Conservation (phyloP, 2,797 vertebrate species). For the Tiaroga cobitis region DNA sequence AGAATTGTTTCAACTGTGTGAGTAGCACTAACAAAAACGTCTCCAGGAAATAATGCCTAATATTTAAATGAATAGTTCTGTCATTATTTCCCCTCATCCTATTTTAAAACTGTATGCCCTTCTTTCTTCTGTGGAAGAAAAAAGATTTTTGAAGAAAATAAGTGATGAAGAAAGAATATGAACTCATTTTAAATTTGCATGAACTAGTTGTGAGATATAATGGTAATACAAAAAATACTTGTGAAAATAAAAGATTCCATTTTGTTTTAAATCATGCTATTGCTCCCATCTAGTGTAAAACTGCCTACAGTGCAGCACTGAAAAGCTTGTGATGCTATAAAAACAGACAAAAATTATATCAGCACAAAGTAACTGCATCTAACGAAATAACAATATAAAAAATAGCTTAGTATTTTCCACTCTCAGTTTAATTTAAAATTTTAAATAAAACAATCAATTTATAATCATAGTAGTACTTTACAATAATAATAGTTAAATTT, state of each 20-base stretch:
- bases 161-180: neutral
- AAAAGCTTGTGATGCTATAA: too few species aligned
- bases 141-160: neutral
- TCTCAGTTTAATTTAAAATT: neutral
- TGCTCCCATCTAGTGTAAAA: constrained; percentile 27
- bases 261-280: neutral
- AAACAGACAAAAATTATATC: neutral
- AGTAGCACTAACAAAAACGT: neutral
- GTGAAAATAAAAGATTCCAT: neutral
- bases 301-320: neutral
- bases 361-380: neutral
- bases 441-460: neutral
- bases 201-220: neutral
- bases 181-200: neutral
- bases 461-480: neutral
- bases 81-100: neutral
- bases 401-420: neutral
- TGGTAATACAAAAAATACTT: neutral
- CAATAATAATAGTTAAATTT: neutral
- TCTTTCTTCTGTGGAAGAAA: too few species aligned
- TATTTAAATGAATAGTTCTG: neutral
- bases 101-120: neutral
- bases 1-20: neutral
- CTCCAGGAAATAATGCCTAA: neutral
- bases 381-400: neutral